A percentile compares a stretch with the other conserved stretches of the same genome.
Evolutionary conservation across 1,140 invertebrate genomes (phyloP).

Genomic region (Helicoverpa zea): DNA sequence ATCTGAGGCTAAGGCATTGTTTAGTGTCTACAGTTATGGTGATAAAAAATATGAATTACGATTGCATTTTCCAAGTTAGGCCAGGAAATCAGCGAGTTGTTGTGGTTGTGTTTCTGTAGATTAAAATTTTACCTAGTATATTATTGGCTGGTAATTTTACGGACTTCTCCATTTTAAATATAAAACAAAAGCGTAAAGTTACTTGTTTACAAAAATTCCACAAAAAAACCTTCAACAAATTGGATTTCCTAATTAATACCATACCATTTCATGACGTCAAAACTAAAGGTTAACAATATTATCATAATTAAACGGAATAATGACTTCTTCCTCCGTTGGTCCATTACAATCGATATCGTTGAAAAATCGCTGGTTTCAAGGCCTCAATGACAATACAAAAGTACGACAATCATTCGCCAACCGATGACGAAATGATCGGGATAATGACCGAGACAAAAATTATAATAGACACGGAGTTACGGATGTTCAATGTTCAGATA

Average conservation of each 20-base stretch:
- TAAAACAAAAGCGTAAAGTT: constrained; percentile 2
- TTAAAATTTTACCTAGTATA: too few species aligned
- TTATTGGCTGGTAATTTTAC: neutral
- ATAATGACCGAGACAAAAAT: constrained; percentile 20
- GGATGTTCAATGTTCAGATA: neutral
- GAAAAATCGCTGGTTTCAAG: constrained; percentile 10
- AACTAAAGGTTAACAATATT: constrained; percentile 14
- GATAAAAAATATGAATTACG: constrained; percentile 5
- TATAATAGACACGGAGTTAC: constrained; percentile 16
- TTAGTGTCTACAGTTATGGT: neutral
- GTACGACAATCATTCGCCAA: neutral
- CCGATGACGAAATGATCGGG: constrained; percentile 26
- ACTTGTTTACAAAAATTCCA: neutral
- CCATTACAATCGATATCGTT: constrained; percentile 8
- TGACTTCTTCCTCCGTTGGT: neutral
- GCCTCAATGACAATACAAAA: constrained; percentile 28
- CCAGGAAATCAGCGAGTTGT: neutral
- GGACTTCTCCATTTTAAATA: neutral
- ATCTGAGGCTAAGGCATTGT: constrained; percentile 2
- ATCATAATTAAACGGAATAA: constrained; percentile 18
- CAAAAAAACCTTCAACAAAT: neutral
- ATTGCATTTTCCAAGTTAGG: neutral
- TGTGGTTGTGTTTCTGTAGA: too few species aligned
- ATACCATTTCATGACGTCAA: constrained; percentile 26
- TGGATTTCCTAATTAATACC: constrained; percentile 10